Percentiles rank a stretch among this genome's conserved stretches.
Conservation (phyloP, 2,113 vertebrate species). For the Cololabis saira region DNA sequence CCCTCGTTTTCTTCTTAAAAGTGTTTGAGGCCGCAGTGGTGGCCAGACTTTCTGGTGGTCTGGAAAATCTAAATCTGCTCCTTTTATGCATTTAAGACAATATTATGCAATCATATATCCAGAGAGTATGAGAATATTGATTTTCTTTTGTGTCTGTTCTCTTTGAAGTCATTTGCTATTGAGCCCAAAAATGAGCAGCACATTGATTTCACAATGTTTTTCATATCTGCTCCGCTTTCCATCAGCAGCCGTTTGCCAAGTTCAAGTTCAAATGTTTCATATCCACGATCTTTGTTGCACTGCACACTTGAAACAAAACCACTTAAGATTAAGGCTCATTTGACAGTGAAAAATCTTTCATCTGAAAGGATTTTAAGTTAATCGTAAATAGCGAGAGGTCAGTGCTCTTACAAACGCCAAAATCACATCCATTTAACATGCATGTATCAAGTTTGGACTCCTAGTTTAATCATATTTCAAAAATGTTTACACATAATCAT, state of each 20-base stretch:
- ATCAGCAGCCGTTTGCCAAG: not conserved
- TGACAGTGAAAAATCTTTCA: no score
- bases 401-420: no score
- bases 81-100: conserved; percentile 10
- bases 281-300: not conserved
- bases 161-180: not conserved
- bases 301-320: not conserved
- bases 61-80: conserved; percentile 35
- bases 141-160: not conserved
- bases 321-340: not conserved
- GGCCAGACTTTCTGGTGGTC: conserved; percentile 33
- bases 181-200: not conserved
- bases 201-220: not conserved
- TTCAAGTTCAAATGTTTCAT: not conserved
- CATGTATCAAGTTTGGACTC: no score
- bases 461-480: no score
- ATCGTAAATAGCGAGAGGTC: no score
- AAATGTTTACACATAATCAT: no score
- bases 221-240: not conserved
- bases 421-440: no score
- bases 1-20: conserved; percentile 46
- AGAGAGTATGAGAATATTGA: not conserved
- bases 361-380: no score
- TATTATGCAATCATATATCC: conserved; percentile 16
- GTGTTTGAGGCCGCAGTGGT: conserved; percentile 1